Evolutionary conservation across 2,797 vertebrate species (phyloP).

Genomic region (Anomalospiza imberbis): DNA sequence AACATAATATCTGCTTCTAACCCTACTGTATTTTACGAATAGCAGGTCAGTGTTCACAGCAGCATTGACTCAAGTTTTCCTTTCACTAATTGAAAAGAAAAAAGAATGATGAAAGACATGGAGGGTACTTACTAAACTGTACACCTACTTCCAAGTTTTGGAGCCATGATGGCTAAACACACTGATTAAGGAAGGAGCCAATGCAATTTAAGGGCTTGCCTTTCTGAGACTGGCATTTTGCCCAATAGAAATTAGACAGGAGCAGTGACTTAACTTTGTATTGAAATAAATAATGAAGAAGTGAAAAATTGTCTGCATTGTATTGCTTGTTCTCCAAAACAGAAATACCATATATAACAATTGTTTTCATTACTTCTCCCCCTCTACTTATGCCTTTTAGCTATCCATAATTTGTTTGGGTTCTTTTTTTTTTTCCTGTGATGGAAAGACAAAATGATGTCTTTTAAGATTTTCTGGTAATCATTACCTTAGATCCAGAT

Average conservation of each 20-base stretch:
- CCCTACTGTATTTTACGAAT: neutral
- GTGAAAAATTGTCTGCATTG: neutral
- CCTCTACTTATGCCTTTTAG: neutral
- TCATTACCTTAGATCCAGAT: neutral
- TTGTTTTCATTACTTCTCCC: neutral
- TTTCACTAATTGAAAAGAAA: neutral
- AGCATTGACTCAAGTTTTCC: neutral
- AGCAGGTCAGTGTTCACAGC: neutral
- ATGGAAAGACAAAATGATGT: neutral
- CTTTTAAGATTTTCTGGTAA: neutral
- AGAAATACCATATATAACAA: neutral
- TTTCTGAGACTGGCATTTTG: neutral
- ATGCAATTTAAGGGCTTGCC: neutral
- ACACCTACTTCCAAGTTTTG: neutral
- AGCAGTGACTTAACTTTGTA: neutral
- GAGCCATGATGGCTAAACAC: neutral
- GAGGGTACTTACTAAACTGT: neutral
- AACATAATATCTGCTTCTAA: neutral
- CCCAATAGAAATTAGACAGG: neutral
- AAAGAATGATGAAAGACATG: neutral
- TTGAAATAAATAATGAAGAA: neutral
- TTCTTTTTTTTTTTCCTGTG: neutral
- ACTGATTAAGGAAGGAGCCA: neutral
- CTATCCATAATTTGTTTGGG: neutral
- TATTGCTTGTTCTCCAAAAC: neutral